Evolutionary conservation across 2,888 invertebrate species (phyloP).

Genomic region (Nebria salina): DNA sequence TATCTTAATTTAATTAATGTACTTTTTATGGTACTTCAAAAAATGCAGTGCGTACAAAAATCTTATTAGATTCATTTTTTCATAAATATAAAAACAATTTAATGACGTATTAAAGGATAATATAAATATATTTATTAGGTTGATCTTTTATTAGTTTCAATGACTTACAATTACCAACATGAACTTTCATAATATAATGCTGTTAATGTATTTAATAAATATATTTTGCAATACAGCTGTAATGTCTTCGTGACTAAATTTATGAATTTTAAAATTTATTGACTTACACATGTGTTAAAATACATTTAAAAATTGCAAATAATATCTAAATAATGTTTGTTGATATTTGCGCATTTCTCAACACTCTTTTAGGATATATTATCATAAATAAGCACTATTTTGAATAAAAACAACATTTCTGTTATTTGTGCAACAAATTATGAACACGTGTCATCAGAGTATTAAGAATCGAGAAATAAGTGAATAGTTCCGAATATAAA

Average conservation of each 20-base stretch:
- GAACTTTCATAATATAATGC: neutral
- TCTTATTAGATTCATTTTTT: neutral
- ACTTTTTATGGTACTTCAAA: neutral
- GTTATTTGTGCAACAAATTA: no score
- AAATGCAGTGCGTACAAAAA: neutral
- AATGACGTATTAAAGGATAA: neutral
- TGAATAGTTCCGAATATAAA: no score
- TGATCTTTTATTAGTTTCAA: neutral
- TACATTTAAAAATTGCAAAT: neutral
- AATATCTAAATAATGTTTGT: neutral
- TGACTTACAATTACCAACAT: neutral
- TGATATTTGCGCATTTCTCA: neutral
- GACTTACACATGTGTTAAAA: neutral
- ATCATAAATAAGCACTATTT: no score
- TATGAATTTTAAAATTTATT: slow-evolving; percentile 1
- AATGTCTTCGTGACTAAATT: neutral
- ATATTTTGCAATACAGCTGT: neutral
- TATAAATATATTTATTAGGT: neutral
- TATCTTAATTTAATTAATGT: neutral
- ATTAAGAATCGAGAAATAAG: no score
- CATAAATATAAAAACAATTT: neutral
- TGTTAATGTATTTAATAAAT: neutral
- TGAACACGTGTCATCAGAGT: no score
- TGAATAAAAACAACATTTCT: no score
- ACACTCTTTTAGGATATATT: neutral